phyloP scores from a whole-genome alignment of 2,113 vertebrate species.

The Rhineura floridana region DNA sequence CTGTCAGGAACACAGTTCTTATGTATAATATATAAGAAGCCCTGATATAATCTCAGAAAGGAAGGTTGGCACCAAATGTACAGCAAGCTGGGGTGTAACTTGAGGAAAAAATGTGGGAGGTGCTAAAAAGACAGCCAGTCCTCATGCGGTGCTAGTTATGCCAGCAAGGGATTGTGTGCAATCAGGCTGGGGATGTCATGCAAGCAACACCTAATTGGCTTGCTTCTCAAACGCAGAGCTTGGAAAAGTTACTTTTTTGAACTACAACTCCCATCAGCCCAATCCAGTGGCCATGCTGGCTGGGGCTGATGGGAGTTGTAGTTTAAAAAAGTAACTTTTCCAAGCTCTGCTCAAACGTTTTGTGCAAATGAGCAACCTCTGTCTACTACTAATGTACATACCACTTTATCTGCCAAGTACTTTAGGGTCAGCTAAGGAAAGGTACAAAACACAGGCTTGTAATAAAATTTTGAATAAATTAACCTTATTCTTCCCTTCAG shows the following conservation, averaged over 20 bases:
- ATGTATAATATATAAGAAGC: neutral
- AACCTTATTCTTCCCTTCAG: neutral
- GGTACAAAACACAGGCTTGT: neutral
- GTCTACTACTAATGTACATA: too few species aligned
- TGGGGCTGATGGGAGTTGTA: too few species aligned
- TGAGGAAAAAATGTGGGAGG: neutral
- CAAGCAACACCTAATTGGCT: neutral
- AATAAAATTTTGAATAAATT: neutral
- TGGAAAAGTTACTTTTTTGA: too few species aligned
- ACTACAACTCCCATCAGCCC: too few species aligned
- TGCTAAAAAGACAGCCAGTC: neutral
- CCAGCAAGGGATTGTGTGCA: neutral
- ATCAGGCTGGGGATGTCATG: neutral
- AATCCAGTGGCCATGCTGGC: too few species aligned
- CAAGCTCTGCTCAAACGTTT: too few species aligned
- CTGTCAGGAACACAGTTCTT: neutral
- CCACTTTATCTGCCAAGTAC: neutral
- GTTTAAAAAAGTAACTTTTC: too few species aligned
- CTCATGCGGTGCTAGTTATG: neutral
- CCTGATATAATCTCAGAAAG: neutral
- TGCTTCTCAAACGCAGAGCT: too few species aligned
- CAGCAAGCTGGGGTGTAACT: neutral
- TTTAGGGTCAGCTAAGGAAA: neutral
- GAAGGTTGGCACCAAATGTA: neutral
- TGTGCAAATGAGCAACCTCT: neutral